phyloP scores from a whole-genome alignment of 2,797 vertebrate species.

The Poecilia velifera region DNA sequence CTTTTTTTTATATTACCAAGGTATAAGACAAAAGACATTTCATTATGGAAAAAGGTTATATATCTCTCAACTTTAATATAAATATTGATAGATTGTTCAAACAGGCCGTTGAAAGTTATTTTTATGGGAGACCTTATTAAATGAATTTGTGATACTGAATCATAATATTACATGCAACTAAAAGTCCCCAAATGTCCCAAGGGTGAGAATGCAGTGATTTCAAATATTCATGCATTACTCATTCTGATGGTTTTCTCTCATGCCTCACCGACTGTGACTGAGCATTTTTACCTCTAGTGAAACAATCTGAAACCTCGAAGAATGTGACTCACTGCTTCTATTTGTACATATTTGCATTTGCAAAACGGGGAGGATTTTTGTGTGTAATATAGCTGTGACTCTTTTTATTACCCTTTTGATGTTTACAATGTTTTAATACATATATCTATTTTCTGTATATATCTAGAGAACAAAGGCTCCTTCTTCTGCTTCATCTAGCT shows the following conservation, averaged over 20 bases:
- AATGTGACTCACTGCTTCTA: background rate
- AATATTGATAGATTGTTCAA: background rate
- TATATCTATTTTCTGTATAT: background rate
- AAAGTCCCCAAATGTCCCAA: slow-evolving; percentile 4
- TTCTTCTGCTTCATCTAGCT: background rate
- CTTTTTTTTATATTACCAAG: background rate
- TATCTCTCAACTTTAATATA: background rate
- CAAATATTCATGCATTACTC: background rate
- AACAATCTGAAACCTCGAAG: background rate
- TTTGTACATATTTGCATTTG: background rate
- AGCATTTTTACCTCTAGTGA: background rate
- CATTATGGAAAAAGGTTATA: background rate
- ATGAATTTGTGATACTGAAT: background rate
- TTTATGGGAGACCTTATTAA: background rate
- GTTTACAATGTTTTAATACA: background rate
- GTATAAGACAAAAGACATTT: background rate
- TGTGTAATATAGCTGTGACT: background rate
- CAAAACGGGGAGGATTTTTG: background rate
- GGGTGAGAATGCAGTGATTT: background rate
- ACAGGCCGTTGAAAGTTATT: background rate
- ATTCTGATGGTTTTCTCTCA: background rate
- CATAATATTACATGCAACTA: background rate
- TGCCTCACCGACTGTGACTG: background rate
- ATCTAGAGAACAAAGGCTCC: background rate
- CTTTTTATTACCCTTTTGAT: background rate